Conservation (phyloP, 2,113 vertebrate species). For the Colossoma macropomum region DNA sequence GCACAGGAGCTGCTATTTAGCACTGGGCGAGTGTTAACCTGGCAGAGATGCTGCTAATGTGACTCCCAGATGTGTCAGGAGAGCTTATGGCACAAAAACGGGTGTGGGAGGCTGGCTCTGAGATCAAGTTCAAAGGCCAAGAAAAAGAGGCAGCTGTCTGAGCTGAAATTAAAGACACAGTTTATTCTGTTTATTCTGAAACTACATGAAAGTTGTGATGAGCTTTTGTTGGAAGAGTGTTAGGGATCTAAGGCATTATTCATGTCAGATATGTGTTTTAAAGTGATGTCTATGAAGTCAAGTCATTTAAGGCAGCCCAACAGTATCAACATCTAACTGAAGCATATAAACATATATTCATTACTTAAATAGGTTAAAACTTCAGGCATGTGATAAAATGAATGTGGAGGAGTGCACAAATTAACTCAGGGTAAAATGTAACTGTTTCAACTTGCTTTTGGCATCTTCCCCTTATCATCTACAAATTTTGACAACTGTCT, state of each 20-base stretch:
- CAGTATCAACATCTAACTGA: too few relatives aligned
- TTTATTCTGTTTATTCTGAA: not conserved
- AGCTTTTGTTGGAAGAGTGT: not conserved
- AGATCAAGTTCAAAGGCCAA: constrained; percentile 26
- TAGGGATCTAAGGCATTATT: not conserved
- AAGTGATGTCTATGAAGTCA: too few relatives aligned
- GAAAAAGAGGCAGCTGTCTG: constrained; percentile 11
- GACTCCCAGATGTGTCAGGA: constrained; percentile 63
- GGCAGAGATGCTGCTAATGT: constrained; percentile 67
- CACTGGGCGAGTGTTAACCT: constrained; percentile 64
- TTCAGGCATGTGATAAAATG: too few relatives aligned
- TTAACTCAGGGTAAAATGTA: too few relatives aligned
- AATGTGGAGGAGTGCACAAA: too few relatives aligned
- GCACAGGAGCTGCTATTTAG: constrained; percentile 60
- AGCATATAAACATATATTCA: too few relatives aligned
- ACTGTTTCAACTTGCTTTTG: too few relatives aligned
- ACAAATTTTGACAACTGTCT: too few relatives aligned
- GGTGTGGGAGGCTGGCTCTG: constrained; percentile 14
- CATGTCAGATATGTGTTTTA: not conserved
- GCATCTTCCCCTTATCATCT: too few relatives aligned
- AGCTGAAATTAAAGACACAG: constrained; percentile 2
- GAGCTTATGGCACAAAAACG: constrained; percentile 26
- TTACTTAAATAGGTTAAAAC: too few relatives aligned
- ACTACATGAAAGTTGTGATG: not conserved
- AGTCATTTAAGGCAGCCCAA: too few relatives aligned